These are phyloP conservation scores for Drosophila dunni DNA, from an alignment of 1,140 invertebrate species.

Conservation along the genomic window DNA sequence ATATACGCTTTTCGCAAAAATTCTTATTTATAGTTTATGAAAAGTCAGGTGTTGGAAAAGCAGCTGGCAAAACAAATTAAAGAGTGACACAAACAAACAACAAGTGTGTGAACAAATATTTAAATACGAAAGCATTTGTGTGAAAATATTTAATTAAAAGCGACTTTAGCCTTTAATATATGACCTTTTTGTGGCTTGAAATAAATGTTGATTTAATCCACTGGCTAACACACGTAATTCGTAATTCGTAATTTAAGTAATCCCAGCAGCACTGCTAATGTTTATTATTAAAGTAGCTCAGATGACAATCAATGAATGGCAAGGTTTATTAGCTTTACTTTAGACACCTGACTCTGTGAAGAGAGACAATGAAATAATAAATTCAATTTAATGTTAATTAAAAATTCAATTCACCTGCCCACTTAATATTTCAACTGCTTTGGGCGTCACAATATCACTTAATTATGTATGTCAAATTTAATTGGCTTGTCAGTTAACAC, in stretches of 20 bases:
- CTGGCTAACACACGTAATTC: too few relatives aligned
- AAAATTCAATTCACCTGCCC: constrained; percentile 64
- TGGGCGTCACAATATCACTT: constrained; percentile 57
- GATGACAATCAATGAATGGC: constrained; percentile 14
- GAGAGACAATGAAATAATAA: constrained; percentile 25
- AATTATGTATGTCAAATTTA: constrained; percentile 82
- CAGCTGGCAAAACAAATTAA: constrained; percentile 1
- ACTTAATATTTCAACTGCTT: constrained; percentile 57
- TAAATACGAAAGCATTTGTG: not conserved
- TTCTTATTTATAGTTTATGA: constrained; percentile 33
- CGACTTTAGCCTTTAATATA: too few relatives aligned
- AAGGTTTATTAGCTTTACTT: constrained; percentile 5
- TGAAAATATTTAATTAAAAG: not conserved
- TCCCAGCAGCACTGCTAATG: not conserved
- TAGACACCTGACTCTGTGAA: not conserved
- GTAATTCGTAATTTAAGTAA: not conserved
- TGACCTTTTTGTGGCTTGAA: too few relatives aligned
- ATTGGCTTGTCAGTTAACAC: constrained; percentile 74
- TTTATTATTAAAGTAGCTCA: constrained; percentile 4
- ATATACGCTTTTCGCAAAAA: constrained; percentile 36
- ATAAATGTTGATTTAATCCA: too few relatives aligned
- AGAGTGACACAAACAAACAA: not conserved
- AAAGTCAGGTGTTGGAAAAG: constrained; percentile 22
- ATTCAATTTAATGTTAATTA: constrained; percentile 64
- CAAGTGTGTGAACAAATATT: not conserved